Conservation (phyloP, 2,797 vertebrate genomes). For the Melanogrammus aeglefinus region DNA sequence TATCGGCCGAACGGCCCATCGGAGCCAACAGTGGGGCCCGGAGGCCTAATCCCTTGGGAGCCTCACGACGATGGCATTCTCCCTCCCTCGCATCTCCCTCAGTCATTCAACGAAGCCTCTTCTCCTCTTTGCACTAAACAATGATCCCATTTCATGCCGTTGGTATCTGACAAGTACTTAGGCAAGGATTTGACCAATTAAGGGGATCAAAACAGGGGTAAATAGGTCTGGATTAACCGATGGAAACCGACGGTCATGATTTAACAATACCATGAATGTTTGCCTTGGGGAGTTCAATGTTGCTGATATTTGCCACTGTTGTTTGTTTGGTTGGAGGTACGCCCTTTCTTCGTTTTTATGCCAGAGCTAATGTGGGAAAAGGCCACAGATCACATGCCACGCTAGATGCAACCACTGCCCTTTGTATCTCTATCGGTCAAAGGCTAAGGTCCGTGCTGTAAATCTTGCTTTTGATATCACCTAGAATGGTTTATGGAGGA, state of each 20-base stretch:
- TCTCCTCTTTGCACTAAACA: conserved; percentile 23
- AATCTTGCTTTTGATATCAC: background rate
- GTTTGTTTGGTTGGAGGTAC: background rate
- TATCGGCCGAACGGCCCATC: conserved; percentile 45
- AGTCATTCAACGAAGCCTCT: conserved; percentile 11
- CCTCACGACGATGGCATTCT: conserved; percentile 23
- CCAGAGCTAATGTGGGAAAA: background rate
- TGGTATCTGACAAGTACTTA: conserved; percentile 52
- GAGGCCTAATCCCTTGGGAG: conserved; percentile 38
- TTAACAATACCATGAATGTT: conserved; percentile 18
- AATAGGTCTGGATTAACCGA: conserved; percentile 12
- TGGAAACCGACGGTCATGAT: conserved; percentile 16
- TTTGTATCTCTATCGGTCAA: background rate
- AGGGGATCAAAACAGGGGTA: conserved; percentile 35
- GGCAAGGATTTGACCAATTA: conserved; percentile 56
- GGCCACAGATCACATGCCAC: background rate
- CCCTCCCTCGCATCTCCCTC: conserved; percentile 12
- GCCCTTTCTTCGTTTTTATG: too few species aligned
- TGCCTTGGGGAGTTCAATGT: conserved; percentile 9
- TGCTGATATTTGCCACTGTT: conserved; percentile 7
- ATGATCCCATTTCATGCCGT: conserved; percentile 41
- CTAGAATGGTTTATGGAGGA: background rate
- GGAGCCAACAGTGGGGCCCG: conserved; percentile 14
- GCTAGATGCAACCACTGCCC: too few species aligned
- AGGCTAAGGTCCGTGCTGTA: too few species aligned